These are phyloP conservation scores for Lumbricus terrestris DNA, from an alignment of 2,888 invertebrate genomes.

Conservation along the genomic window DNA sequence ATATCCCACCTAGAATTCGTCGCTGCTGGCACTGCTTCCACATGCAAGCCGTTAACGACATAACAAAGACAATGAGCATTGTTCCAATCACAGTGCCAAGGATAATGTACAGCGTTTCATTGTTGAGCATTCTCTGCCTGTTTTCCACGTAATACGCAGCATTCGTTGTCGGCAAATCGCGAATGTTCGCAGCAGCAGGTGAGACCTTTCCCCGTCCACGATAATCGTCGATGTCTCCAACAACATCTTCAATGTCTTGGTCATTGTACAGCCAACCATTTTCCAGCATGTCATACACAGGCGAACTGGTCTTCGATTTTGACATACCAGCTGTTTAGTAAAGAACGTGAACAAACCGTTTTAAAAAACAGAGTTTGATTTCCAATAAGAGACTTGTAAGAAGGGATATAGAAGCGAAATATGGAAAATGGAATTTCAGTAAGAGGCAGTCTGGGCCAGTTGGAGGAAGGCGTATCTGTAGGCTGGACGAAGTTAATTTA, in stretches of 20 bases:
- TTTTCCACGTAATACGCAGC: neutral
- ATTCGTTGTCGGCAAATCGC: neutral
- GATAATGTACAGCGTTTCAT: constrained; percentile 14
- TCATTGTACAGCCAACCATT: constrained; percentile 22
- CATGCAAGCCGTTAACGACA: neutral
- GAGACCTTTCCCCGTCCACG: neutral
- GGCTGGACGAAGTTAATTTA: too few species aligned
- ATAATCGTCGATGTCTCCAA: constrained; percentile 29
- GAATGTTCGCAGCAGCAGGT: neutral
- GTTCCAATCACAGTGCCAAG: constrained; percentile 19
- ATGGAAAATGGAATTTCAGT: neutral
- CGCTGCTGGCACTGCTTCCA: constrained; percentile 19
- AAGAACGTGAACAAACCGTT: neutral
- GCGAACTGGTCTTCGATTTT: neutral
- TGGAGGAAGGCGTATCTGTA: neutral
- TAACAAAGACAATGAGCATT: constrained; percentile 11
- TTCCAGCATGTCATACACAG: neutral
- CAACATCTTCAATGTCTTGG: constrained; percentile 32
- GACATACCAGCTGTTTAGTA: neutral
- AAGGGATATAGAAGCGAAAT: neutral
- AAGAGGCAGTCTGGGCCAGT: neutral
- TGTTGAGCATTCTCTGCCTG: neutral
- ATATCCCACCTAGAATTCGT: neutral
- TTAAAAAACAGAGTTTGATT: neutral
- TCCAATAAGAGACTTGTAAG: neutral